phyloP scores from a whole-genome alignment of 92 coral and sea anemone genomes.

The Micromussa lordhowensis region DNA sequence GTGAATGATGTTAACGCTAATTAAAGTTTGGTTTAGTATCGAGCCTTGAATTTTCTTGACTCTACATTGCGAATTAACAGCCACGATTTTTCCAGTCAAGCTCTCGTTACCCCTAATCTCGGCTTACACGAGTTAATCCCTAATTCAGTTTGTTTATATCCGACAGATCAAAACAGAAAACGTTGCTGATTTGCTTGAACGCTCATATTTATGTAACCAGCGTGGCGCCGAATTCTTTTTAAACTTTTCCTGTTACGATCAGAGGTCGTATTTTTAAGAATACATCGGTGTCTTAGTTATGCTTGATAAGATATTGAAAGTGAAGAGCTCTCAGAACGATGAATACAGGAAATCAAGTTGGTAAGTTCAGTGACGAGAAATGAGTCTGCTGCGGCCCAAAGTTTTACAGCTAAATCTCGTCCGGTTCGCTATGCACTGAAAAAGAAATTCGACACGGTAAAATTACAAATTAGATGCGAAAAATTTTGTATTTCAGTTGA shows the following conservation, averaged over 20 bases:
- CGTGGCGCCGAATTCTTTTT: not conserved
- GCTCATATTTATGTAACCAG: conserved; percentile 14
- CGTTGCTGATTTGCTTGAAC: not conserved
- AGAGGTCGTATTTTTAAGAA: not conserved
- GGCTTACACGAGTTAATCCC: not conserved
- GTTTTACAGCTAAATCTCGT: not conserved
- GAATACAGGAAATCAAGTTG: not conserved
- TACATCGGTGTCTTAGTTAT: not conserved
- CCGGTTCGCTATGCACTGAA: not conserved
- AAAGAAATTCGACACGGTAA: not conserved
- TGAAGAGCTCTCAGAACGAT: not conserved
- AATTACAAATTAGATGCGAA: not conserved
- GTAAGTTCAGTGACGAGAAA: not conserved
- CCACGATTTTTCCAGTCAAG: not conserved
- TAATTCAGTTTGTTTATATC: not conserved
- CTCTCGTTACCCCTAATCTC: not conserved
- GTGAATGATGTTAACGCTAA: not conserved
- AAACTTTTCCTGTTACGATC: not conserved
- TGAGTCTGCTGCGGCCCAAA: not conserved
- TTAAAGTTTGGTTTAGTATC: not conserved
- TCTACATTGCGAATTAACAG: not conserved
- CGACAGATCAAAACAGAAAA: conserved; percentile 8
- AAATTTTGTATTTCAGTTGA: not conserved
- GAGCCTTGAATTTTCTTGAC: not conserved
- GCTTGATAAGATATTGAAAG: conserved; percentile 10